These are phyloP conservation scores for Brachylomia viminalis DNA, from an alignment of 2,888 invertebrate genomes.

Conservation along the genomic window DNA sequence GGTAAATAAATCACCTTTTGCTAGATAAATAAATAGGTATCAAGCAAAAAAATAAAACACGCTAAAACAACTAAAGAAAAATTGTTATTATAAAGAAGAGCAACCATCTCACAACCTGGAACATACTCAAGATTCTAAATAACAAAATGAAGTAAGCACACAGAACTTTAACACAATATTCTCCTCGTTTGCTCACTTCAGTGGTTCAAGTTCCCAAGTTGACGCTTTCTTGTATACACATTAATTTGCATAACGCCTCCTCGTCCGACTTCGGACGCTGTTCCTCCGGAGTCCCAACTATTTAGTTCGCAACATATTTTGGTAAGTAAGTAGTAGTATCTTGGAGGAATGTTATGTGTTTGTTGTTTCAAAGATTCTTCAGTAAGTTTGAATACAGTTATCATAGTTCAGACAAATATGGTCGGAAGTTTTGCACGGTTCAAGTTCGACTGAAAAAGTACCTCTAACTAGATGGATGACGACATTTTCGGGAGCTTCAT, in stretches of 20 bases:
- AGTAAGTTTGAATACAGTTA: constrained; percentile 25
- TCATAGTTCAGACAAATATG: constrained; percentile 4
- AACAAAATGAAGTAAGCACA: constrained; percentile 28
- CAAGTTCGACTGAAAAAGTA: background rate
- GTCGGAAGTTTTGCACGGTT: background rate
- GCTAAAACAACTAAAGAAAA: background rate
- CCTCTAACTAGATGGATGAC: background rate
- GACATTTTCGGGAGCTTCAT: background rate
- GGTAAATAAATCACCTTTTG: background rate
- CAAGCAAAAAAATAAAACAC: background rate
- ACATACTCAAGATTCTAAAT: constrained; percentile 16
- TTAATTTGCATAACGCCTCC: constrained; percentile 79
- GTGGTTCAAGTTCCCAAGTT: constrained; percentile 54
- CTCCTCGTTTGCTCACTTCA: constrained; percentile 53
- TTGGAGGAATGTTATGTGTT: constrained; percentile 41
- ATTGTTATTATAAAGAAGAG: background rate
- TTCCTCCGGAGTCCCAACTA: constrained; percentile 50
- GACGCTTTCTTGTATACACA: constrained; percentile 71
- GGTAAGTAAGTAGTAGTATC: constrained; percentile 23
- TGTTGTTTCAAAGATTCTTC: constrained; percentile 46
- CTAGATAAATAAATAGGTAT: background rate
- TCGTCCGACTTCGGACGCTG: constrained; percentile 66
- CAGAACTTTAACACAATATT: constrained; percentile 54
- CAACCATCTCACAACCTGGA: background rate
- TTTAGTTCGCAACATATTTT: constrained; percentile 54